phyloP scores from a whole-genome alignment of 2,113 vertebrate species.

The Coracopsis vasa region DNA sequence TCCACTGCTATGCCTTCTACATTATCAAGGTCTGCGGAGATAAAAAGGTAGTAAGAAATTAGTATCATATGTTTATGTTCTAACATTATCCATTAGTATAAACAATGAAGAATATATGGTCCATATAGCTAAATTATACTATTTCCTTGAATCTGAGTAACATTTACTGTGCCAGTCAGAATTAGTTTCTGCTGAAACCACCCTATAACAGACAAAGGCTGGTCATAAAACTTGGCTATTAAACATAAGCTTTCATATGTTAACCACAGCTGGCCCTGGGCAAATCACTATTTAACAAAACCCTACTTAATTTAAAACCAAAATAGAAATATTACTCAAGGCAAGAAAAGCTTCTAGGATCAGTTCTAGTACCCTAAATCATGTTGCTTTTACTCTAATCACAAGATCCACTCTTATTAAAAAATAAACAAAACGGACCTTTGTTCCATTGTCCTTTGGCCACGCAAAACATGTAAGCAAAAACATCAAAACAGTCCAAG shows the following conservation, averaged over 20 bases:
- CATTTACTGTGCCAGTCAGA: neutral
- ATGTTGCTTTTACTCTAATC: neutral
- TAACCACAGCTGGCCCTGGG: neutral
- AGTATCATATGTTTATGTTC: neutral
- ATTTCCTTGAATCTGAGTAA: neutral
- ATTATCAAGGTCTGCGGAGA: slow-evolving; percentile 89
- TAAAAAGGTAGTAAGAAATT: neutral
- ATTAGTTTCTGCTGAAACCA: neutral
- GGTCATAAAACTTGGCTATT: neutral
- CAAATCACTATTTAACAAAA: neutral
- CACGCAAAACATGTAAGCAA: neutral
- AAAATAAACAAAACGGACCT: neutral
- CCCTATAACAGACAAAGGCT: neutral
- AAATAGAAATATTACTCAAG: neutral
- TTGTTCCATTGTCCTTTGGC: neutral
- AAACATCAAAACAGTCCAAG: neutral
- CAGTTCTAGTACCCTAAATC: neutral
- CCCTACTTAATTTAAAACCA: neutral
- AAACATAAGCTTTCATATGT: neutral
- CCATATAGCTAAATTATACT: neutral
- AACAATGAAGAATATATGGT: neutral
- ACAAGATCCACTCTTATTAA: neutral
- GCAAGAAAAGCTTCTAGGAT: neutral
- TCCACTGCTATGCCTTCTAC: slow-evolving; percentile 98
- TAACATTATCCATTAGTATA: neutral